Evolutionary conservation across 2,113 vertebrate genomes (phyloP).

Genomic region (Zeus faber): DNA sequence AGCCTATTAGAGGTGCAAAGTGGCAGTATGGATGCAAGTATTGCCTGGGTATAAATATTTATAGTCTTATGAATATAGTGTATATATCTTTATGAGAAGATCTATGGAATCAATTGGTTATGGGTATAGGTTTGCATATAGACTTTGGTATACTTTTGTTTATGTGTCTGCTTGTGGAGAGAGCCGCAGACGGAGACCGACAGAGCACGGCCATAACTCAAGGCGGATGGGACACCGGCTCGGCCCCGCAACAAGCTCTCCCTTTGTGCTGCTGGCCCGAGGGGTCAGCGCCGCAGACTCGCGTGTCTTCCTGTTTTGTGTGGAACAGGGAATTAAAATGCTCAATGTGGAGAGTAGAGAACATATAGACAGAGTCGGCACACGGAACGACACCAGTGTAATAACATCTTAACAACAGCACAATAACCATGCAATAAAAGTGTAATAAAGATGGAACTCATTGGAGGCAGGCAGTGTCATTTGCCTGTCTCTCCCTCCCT

Average conservation of each 20-base stretch:
- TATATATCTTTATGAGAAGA: too few relatives aligned
- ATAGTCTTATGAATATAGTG: too few relatives aligned
- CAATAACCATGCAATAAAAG: too few relatives aligned
- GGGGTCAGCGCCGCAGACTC: slow-evolving; percentile 41
- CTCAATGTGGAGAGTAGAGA: too few relatives aligned
- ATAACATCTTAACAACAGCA: too few relatives aligned
- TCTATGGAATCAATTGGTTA: too few relatives aligned
- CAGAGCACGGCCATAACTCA: slow-evolving; percentile 9
- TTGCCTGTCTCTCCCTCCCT: slow-evolving; percentile 5
- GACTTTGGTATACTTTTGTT: neutral
- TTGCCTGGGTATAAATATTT: too few relatives aligned
- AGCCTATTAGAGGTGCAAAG: too few relatives aligned
- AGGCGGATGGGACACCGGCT: slow-evolving; percentile 22
- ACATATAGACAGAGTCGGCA: too few relatives aligned
- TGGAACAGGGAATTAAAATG: slow-evolving; percentile 41
- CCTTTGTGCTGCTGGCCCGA: slow-evolving; percentile 45
- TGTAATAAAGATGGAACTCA: too few relatives aligned
- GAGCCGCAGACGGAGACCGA: neutral
- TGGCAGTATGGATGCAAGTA: too few relatives aligned
- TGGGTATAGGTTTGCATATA: neutral
- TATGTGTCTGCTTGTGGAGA: slow-evolving; percentile 1
- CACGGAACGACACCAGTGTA: too few relatives aligned
- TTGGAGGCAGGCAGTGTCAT: neutral
- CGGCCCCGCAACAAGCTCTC: slow-evolving; percentile 41
- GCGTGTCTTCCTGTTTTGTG: slow-evolving; percentile 50